Base-by-base conservation (phyloP, 1,140 invertebrate species). In the Drosophila pandora region DNA sequence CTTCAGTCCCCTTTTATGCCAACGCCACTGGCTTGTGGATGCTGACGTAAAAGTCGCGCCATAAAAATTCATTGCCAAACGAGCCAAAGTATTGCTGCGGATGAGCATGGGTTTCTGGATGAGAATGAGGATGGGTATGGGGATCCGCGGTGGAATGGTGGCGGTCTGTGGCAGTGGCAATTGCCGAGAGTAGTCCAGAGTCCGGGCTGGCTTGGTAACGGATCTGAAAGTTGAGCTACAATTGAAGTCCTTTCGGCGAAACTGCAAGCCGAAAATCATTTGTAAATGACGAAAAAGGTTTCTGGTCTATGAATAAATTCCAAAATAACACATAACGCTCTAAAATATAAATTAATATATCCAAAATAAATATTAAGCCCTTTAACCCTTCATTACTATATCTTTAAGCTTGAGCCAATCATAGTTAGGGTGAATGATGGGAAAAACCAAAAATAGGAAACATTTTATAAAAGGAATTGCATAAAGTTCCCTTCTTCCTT, bases 1-100 rank as follows among this genome's bases (percentile, higher is more conserved):
- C 21, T 32, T 1, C 9, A 37, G 12, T 3, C 41, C 23, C 41
- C 25, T 4, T 45, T 4, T 30, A 12, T 9, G 2, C 28, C 17
- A 9, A 10, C n/a, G 21, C 58, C n/a, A 21, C 17, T 7, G 67
- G 34, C 22, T 48, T 58, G 34, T 17, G 43, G 52, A 39, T 61
- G 53, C 52, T 65, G 63, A 54, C 70, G 78, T 75, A 61, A 78
- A 85, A 82, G 82, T 87, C 83, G 83, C 67, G 71, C 76, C 83
- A 88, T 88, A 83, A 88, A 88, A 88, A 88, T 88, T 88, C 83
- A 88, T 88, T 88, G 83, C 63, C 83, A 76, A 79, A 71, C 75
- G 75, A 82, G 79, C 49, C 83, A 88, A 88, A 73, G 79, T 76
- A 79, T 69, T 76, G 71, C 57, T 23, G 37, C 73, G 21, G 10